Conservation (phyloP, 37 sponge, comb jelly and placozoan genomes). For the Hormiphora californensis region DNA sequence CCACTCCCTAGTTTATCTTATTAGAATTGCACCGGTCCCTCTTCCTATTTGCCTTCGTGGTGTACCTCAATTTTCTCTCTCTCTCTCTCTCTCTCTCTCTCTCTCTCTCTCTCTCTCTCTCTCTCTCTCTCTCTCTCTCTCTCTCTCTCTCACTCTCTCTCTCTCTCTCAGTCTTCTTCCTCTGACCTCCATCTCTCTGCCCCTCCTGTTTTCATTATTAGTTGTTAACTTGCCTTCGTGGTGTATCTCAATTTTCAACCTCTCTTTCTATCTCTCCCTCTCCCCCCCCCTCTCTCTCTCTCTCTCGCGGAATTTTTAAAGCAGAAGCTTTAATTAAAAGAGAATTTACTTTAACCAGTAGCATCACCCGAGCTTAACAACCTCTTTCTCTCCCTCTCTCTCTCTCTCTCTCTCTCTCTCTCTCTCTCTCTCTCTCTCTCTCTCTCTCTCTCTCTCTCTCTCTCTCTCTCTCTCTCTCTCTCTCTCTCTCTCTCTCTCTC, state of each 20-base stretch:
- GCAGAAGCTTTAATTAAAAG: too few species aligned
- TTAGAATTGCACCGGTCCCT: too few species aligned
- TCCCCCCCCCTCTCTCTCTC: not conserved
- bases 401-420: not conserved
- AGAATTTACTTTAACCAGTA: too few species aligned
- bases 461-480: not conserved
- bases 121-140: not conserved
- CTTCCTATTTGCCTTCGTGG: too few species aligned
- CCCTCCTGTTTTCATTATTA: not conserved
- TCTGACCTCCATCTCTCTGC: not conserved
- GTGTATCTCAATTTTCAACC: not conserved
- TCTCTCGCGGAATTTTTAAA: too few species aligned
- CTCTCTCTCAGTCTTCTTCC: not conserved
- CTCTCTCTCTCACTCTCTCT: not conserved
- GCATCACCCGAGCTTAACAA: too few species aligned
- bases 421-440: not conserved
- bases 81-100: too few species aligned
- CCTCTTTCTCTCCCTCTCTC: not conserved
- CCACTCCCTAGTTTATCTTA: too few species aligned
- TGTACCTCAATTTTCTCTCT: too few species aligned
- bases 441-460: not conserved
- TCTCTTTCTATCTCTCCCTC: not conserved
- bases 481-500: slow-evolving; percentile 14
- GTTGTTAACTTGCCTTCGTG: not conserved
- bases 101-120: too few species aligned